These are phyloP conservation scores for Drosophila repletoides DNA, from an alignment of 1,140 invertebrate species.

Conservation along the genomic window DNA sequence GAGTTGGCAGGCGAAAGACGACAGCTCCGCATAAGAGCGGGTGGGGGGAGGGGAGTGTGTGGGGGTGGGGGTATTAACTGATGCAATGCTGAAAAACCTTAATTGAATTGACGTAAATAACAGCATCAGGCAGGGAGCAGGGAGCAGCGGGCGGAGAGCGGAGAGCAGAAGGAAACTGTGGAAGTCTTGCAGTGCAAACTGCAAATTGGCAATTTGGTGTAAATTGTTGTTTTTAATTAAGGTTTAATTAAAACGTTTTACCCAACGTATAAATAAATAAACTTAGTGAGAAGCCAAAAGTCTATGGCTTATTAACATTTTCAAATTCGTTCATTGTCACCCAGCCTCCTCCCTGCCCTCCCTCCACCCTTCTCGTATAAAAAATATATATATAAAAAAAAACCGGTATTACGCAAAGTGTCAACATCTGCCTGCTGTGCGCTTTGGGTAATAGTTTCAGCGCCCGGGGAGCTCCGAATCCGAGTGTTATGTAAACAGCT, in stretches of 20 bases:
- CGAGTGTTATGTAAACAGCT: constrained; percentile 30
- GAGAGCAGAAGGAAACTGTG: background rate
- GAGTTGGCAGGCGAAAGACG: background rate
- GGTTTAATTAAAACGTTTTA: constrained; percentile 74
- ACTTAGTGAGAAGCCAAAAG: constrained; percentile 32
- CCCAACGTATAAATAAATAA: constrained; percentile 45
- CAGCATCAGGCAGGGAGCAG: constrained; percentile 28
- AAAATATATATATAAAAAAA: constrained; percentile 25
- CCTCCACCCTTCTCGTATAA: background rate
- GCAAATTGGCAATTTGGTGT: constrained; percentile 70
- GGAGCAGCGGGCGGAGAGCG: background rate
- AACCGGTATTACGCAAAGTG: constrained; percentile 54
- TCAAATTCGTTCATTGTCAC: constrained; percentile 12
- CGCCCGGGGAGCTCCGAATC: constrained; percentile 7
- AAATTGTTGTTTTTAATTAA: constrained; percentile 73
- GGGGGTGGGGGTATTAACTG: constrained; percentile 34
- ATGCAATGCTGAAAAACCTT: constrained; percentile 68
- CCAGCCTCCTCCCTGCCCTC: background rate
- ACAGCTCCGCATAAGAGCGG: background rate
- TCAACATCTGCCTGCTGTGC: constrained; percentile 28
- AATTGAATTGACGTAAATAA: constrained; percentile 73
- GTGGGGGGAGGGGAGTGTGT: too few relatives aligned
- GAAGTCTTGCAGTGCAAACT: constrained; percentile 23
- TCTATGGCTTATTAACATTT: constrained; percentile 21
- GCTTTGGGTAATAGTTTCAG: constrained; percentile 15